Conservation (phyloP, 2,888 invertebrate species). For the Ischnura elegans region DNA sequence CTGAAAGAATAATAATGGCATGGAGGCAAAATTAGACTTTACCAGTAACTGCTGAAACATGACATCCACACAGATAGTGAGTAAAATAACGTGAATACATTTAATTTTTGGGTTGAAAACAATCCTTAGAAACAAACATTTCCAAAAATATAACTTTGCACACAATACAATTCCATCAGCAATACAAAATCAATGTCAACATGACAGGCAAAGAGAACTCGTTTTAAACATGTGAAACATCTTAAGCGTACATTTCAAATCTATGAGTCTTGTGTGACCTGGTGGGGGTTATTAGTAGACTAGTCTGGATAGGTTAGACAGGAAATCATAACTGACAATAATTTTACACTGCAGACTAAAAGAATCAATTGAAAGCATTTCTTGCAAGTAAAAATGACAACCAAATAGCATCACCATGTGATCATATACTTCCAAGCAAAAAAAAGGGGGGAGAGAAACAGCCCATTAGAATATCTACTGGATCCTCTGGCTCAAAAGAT, state of each 20-base stretch:
- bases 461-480: background rate
- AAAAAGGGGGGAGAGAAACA: background rate
- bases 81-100: conserved; percentile 44
- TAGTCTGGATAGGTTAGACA: background rate
- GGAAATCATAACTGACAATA: background rate
- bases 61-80: conserved; percentile 9
- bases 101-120: conserved; percentile 46
- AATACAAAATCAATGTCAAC: conserved; percentile 54
- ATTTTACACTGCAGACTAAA: background rate
- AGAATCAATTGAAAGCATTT: conserved; percentile 8
- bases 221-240: conserved; percentile 30
- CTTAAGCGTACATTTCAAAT: conserved; percentile 15
- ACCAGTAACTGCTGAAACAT: background rate
- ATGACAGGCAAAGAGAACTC: conserved; percentile 58
- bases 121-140: conserved; percentile 65
- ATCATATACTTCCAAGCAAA: background rate
- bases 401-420: background rate
- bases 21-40: conserved; percentile 31
- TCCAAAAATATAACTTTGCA: conserved; percentile 66
- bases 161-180: conserved; percentile 38
- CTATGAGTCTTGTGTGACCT: conserved; percentile 12
- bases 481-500: too few species aligned
- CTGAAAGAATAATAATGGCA: background rate
- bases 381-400: background rate
- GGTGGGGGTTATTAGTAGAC: background rate